Evolutionary conservation across 2,888 invertebrate species (phyloP).

Genomic region (Drosophila atripex): DNA sequence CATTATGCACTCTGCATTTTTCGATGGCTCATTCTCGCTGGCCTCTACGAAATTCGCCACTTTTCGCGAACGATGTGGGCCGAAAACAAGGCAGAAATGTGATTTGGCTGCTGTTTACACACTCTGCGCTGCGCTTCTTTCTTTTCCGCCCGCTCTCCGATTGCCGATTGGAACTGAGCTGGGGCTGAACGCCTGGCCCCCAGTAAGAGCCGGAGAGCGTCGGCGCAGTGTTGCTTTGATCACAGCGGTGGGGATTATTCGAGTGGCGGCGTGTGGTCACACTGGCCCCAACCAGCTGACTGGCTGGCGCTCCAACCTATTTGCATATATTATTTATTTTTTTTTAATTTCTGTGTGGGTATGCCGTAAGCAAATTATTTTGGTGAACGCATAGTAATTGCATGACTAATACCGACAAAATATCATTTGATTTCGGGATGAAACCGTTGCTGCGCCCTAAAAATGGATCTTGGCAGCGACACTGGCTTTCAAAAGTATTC

Average conservation of each 20-base stretch:
- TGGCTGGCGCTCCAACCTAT: not conserved
- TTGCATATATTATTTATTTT: constrained; percentile 2
- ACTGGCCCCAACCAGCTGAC: not conserved
- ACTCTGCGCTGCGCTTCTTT: constrained; percentile 38
- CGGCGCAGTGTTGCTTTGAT: constrained; percentile 2
- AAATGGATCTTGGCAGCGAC: not conserved
- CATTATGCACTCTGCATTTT: constrained; percentile 20
- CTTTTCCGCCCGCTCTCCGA: constrained; percentile 65
- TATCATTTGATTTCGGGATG: not conserved
- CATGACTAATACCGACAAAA: not conserved
- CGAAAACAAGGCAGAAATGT: constrained; percentile 29
- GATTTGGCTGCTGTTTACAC: constrained; percentile 38
- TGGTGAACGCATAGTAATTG: not conserved
- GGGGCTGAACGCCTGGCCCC: not conserved
- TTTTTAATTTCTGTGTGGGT: not conserved
- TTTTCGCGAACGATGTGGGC: constrained; percentile 20
- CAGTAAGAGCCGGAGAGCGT: constrained; percentile 11
- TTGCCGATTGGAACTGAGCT: constrained; percentile 64
- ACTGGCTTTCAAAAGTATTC: not conserved
- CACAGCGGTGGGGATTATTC: not conserved
- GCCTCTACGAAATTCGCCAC: constrained; percentile 21
- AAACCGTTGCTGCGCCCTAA: not conserved
- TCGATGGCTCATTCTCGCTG: constrained; percentile 4
- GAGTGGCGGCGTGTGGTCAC: not conserved
- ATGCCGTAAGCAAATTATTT: not conserved